A percentile compares a stretch with the other conserved stretches of the same genome.
phyloP scores from a whole-genome alignment of 2,888 invertebrate genomes.

The Oxyscelio sp. region DNA sequence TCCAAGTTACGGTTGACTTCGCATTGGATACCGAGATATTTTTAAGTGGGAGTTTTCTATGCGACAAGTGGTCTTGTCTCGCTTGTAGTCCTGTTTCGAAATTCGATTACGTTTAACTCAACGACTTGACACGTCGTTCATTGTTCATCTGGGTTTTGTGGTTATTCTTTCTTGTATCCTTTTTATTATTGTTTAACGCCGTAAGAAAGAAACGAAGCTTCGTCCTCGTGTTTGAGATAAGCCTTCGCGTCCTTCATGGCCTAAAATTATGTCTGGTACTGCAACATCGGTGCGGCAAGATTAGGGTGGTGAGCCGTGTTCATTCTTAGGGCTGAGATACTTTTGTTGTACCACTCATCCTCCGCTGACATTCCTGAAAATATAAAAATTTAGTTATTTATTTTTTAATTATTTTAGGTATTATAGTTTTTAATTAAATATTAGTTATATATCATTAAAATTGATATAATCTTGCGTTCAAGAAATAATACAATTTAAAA shows the following conservation, averaged over 20 bases:
- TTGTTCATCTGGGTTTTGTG: constrained; percentile 19
- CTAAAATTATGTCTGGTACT: constrained; percentile 97
- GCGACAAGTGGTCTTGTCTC: constrained; percentile 12
- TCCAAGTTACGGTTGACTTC: too few species aligned
- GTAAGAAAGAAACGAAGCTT: constrained; percentile 76
- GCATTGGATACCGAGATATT: constrained; percentile 14
- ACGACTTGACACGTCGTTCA: constrained; percentile 48
- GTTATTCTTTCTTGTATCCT: too few species aligned
- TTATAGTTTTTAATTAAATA: too few species aligned
- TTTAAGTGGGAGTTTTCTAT: constrained; percentile 38
- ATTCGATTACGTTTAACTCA: constrained; percentile 50
- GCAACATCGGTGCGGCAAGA: constrained; percentile 98
- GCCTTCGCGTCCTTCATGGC: constrained; percentile 75
- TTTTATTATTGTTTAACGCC: constrained; percentile 66
- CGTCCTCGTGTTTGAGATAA: constrained; percentile 65
- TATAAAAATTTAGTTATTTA: too few species aligned
- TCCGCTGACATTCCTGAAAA: constrained; percentile 95
- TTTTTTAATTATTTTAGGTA: too few species aligned
- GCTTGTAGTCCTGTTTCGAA: constrained; percentile 28
- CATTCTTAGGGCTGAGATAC: constrained; percentile 98
- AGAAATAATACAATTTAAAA: too few species aligned
- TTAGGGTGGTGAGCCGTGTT: constrained; percentile 98
- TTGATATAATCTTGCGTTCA: too few species aligned
- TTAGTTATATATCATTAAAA: too few species aligned
- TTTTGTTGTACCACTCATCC: constrained; percentile 99